Evolutionary conservation across 2,888 invertebrate species (phyloP), one percentile per base, ranked within the genome.

Genomic region (Linnaemya tessellans): DNA sequence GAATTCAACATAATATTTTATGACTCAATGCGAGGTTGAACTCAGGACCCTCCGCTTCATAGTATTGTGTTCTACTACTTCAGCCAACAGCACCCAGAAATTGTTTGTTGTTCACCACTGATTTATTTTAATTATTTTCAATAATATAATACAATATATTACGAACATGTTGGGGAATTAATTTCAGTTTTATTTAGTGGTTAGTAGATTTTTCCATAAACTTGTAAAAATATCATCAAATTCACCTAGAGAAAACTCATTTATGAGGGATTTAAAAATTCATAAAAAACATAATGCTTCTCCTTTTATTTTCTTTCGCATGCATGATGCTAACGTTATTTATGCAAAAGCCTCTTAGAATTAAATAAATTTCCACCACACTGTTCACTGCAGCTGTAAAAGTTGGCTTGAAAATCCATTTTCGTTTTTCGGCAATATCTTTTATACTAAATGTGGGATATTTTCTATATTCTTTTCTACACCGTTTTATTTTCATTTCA

Each of bases 381-480:
- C 67, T 67, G 74, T 18, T 20, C 20, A 38, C 41, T 80, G 35
- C 46, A 65, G 30, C 38, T 60, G 49, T 80, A 80, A 84, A 87
- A 79, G 79, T 84, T 81, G 46, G 80, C 84, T 80, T 20, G 1
- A 58, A 62, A 71, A 75, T 71, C 67, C 46, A 73, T 84, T 62
- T 56, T 62, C 54, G 11, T 84, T 77, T 84, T 84, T 84, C 54
- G 84, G 84, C 68, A 78, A 81, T 74, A 67, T 78, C 73, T 81
- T 80, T 80, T 18, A 67, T 67, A 68, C 41, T 38, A 84, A 56
- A 56, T 58, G 71, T 60, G 18, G 62, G 38, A 84, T 77, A 77
- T 73, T 25, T 73, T 38, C 46, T 18, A 25, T 43, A 5, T 35
- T 74, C 62, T 64, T 64, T 46, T n/a, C 46, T 43, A 7, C 43